Percentiles rank a stretch among this genome's conserved stretches.
Evolutionary conservation across 2,797 vertebrate genomes (phyloP).

Genomic region (Bovichtus diacanthus): DNA sequence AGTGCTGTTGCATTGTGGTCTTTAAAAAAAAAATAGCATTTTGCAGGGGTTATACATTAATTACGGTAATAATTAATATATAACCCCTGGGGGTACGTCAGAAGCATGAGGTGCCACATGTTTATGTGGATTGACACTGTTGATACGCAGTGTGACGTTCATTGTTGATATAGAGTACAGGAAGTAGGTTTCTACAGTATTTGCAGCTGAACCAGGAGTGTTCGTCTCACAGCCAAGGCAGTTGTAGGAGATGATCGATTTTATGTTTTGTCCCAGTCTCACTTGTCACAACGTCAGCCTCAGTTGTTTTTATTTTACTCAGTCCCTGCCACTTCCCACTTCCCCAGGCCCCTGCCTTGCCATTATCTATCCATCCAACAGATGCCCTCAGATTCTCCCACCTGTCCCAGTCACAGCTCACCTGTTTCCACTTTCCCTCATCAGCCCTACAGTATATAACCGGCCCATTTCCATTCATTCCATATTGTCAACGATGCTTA

Average conservation of each 20-base stretch:
- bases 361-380: not conserved
- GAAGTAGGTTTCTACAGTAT: not conserved
- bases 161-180: not conserved
- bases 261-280: not conserved
- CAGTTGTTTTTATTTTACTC: not conserved
- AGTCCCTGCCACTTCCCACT: too few relatives aligned
- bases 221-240: not conserved
- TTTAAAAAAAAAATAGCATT: too few relatives aligned
- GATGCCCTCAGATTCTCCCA: not conserved
- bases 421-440: not conserved
- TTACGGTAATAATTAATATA: too few relatives aligned
- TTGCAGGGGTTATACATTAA: accelerated
- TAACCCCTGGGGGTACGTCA: not conserved
- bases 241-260: not conserved
- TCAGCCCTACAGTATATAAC: not conserved
- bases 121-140: not conserved
- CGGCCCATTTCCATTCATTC: not conserved
- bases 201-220: not conserved
- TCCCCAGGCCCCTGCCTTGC: not conserved
- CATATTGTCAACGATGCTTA: not conserved
- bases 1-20: too few relatives aligned
- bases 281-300: not conserved
- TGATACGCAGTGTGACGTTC: not conserved
- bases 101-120: not conserved
- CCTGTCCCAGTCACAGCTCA: not conserved